These are phyloP conservation scores for Aphidius gifuensis DNA, from an alignment of 1,140 invertebrate genomes.

Conservation along the genomic window DNA sequence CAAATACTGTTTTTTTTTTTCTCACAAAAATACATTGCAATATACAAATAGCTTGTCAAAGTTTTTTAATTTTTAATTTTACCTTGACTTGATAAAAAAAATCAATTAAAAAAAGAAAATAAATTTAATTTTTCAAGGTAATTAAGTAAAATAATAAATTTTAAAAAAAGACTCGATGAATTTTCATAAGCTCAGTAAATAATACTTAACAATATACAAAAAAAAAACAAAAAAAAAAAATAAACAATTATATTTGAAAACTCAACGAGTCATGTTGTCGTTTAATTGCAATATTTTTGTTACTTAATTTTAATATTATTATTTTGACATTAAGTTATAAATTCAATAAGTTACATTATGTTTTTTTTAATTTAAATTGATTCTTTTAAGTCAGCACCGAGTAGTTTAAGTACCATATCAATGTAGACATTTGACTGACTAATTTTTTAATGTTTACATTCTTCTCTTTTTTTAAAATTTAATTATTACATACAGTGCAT, in stretches of 20 bases:
- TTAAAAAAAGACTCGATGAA: background rate
- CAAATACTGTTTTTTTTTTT: conserved; percentile 23
- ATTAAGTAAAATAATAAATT: too few species aligned
- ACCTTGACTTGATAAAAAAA: background rate
- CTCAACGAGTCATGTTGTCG: too few species aligned
- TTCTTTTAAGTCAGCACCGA: conserved; percentile 2
- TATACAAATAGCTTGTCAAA: conserved; percentile 16
- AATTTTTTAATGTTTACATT: conserved; percentile 35
- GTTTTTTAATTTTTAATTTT: background rate
- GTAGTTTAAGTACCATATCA: conserved; percentile 34
- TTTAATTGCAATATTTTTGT: too few species aligned
- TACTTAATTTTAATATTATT: too few species aligned
- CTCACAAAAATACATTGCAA: conserved; percentile 22
- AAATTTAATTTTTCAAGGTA: background rate
- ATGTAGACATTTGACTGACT: conserved; percentile 35
- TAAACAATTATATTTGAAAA: too few species aligned
- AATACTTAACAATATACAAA: background rate
- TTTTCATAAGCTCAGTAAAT: background rate
- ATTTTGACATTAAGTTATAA: too few species aligned
- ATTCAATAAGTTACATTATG: background rate
- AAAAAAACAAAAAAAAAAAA: too few species aligned
- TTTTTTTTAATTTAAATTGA: background rate
- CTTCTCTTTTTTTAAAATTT: conserved; percentile 34
- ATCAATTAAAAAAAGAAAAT: too few species aligned
- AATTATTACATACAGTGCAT: conserved; percentile 34